Base-by-base conservation (phyloP, 2,888 invertebrate genomes). In the Pseudanteris insignis region DNA sequence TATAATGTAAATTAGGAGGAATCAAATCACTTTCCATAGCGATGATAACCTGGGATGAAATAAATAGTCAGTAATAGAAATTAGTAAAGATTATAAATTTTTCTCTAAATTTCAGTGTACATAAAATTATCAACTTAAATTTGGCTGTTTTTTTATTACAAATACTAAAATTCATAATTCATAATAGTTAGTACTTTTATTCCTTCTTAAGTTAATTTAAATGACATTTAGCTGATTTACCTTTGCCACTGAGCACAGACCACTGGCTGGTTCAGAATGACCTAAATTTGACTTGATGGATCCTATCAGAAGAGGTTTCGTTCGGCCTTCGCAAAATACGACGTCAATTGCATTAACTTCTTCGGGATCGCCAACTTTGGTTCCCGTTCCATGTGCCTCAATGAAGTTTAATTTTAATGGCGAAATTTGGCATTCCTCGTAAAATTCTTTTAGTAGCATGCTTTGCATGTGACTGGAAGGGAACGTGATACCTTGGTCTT, bases 271-370 rank as follows among this genome's bases (percentile, higher is more conserved):
- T 77, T 96, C 96, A 0, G 91, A 87, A 80, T 96, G 96, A 0
- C 96, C 96, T 78, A 96, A 85, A 81, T 95, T 96, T 0, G 94
- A 94, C 77, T 96, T 96, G 33, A 95, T 88, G 0, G 96, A 94
- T 1, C 96, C 96, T 50, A 96, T 89, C 37, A 84, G 81, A 0
- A 96, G 84, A 0, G 96, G 90, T 0, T 85, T 87, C 0, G 84
- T 86, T n/a, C 94, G 84, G 12, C 86, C 86, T 2, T 85, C 84
- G 72, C 91, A 91, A 76, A 94, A 88, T 21, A 91, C 85, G 67
- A 88, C 88, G 37, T 91, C 89, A 38, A 97, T 87, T 0, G 93
- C 91, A 66, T 87, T 83, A 48, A 94, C 83, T 81, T 97, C 97
- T 76, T 95, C 94, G 0, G 96, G 95, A 81, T 97, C 97, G 10